These are phyloP conservation scores for Tenebrosternarchus preto DNA, from an alignment of 2,113 vertebrate genomes.

Conservation along the genomic window DNA sequence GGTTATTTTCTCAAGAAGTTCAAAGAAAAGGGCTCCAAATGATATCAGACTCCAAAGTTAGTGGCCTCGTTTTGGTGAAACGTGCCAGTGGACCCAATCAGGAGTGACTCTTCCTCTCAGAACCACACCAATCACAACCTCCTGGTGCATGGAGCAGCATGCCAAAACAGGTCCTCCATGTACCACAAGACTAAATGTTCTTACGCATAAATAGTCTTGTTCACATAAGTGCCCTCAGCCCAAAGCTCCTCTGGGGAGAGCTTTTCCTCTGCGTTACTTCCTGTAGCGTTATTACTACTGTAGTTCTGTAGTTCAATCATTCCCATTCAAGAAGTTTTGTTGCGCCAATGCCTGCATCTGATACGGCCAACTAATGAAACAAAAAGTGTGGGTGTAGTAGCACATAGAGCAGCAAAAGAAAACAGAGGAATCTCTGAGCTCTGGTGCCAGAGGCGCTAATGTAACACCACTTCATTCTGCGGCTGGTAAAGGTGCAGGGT, in stretches of 20 bases:
- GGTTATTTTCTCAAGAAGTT: too few species aligned
- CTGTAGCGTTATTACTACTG: neutral
- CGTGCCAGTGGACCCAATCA: too few species aligned
- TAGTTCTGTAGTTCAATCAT: neutral
- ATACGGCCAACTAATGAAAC: neutral
- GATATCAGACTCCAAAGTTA: too few species aligned
- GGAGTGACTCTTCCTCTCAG: neutral
- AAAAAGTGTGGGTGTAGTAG: neutral
- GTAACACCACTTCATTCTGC: neutral
- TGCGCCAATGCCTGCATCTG: neutral
- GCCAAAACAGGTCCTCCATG: neutral
- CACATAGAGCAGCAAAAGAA: neutral
- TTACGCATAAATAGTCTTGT: neutral
- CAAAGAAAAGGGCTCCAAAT: too few species aligned
- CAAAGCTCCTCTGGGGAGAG: neutral
- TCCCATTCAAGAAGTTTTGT: neutral
- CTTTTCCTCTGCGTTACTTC: neutral
- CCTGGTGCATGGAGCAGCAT: neutral
- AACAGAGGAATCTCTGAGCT: neutral
- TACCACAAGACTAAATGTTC: constrained; percentile 30
- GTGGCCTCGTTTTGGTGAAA: neutral
- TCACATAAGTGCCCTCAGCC: neutral
- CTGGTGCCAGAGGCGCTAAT: neutral
- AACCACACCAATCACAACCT: constrained; percentile 4
- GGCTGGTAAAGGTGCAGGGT: too few species aligned